Evolutionary conservation across 64 coral and sea anemone species (phyloP), one percentile per base, ranked within the genome.

Genomic region (Porites australiensis): DNA sequence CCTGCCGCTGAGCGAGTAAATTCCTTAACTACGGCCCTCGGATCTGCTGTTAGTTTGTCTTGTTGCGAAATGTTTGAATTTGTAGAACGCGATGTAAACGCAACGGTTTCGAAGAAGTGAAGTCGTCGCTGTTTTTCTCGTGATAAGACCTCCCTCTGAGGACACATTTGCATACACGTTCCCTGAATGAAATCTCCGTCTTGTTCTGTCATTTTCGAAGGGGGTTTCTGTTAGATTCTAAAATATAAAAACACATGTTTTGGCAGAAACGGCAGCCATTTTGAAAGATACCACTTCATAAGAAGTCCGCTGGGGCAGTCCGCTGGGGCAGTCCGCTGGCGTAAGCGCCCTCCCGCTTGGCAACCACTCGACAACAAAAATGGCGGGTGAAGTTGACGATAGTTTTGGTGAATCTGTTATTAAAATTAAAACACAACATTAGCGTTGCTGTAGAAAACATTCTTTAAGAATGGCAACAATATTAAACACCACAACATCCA

Each of bases 361-460:
- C 95, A 93, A 96, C 95, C 87, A 92, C 84, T 90, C 79, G 43
- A 85, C 74, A 96, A 93, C 91, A 96, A 91, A 96, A 44, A 96
- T 96, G 95, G 95, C 95, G 91, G 91, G 72, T 64, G 64, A 82
- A 37, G 27, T 37, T 70, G 37, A 8, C 8, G 82, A 43, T 67
- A 3, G n/a, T 11, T 14, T n/a, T 8, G 18, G 6, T n/a, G 27
- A 13, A 12, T 8, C 7, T 88, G 10, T 2, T 11, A 8, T 43
- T 8, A 72, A 72, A 58, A 58, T 37, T 10, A 58, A 82, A 82
- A 22, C n/a, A 16, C n/a, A 8, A 13, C 27, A 5, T 3, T 37
- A 62, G 27, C 58, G 13, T 92, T 68, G 52, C 58, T 0, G 3
- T 58, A 15, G 53, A 44, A 6, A 89, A 18, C 62, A 12, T 64